Evolutionary conservation across 2,113 vertebrate genomes (phyloP).

Genomic region (Jacana jacana): DNA sequence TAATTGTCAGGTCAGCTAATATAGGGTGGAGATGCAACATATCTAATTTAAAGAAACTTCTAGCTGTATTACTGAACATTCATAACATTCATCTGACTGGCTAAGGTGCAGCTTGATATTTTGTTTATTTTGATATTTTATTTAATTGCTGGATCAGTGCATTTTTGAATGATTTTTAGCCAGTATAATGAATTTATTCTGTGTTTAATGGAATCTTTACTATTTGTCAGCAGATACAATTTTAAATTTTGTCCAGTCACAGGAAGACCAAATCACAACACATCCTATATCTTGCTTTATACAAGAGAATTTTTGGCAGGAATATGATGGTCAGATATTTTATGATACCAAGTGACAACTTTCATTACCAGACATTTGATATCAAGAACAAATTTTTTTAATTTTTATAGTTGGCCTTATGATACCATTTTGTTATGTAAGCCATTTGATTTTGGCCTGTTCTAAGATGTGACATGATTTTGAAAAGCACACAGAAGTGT

Average conservation of each 20-base stretch:
- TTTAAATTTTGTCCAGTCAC: background rate
- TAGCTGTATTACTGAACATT: background rate
- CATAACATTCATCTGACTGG: background rate
- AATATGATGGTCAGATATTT: background rate
- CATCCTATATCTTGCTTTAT: background rate
- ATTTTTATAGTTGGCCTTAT: background rate
- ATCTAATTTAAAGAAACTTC: background rate
- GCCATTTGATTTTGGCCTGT: background rate
- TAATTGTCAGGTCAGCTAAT: background rate
- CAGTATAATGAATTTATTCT: background rate
- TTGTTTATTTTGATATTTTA: background rate
- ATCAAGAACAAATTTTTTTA: background rate
- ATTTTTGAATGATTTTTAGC: background rate
- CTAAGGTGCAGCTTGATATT: background rate
- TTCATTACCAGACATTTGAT: background rate
- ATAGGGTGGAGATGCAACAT: background rate
- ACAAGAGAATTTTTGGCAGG: background rate
- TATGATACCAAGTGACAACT: background rate
- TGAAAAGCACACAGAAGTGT: background rate
- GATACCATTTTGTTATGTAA: background rate
- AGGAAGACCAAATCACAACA: background rate
- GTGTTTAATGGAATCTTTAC: background rate
- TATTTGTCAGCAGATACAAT: background rate
- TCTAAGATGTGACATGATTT: background rate
- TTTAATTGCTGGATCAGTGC: background rate